Conservation (phyloP, 2,113 vertebrate species). For the Calypte anna region DNA sequence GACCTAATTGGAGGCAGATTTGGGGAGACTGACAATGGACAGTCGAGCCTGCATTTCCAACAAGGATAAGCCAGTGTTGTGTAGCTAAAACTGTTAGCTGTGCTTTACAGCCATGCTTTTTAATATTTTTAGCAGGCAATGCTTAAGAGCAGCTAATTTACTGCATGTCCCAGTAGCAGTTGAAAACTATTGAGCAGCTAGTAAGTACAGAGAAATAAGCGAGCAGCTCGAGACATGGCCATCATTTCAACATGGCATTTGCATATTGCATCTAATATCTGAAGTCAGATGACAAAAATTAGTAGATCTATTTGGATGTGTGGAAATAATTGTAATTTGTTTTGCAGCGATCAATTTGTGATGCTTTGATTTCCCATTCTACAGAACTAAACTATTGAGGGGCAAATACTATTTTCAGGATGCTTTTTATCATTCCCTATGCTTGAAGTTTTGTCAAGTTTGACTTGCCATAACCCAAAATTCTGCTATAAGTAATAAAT, state of each 20-base stretch:
- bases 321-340: conserved; percentile 75
- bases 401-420: conserved; percentile 57
- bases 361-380: conserved; percentile 69
- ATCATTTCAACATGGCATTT: conserved; percentile 57
- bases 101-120: conserved; percentile 41
- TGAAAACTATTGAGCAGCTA: not conserved
- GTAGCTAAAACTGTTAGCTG: conserved; percentile 54
- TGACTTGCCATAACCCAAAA: conserved; percentile 22
- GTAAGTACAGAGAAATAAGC: conserved; percentile 26
- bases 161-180: not conserved
- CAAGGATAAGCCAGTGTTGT: not conserved
- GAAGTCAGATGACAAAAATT: conserved; percentile 67
- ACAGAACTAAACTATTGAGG: conserved; percentile 60
- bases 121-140: conserved; percentile 57
- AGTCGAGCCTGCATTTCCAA: conserved; percentile 46
- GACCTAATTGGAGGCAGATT: conserved; percentile 67
- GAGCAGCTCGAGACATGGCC: conserved; percentile 11
- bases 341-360: conserved; percentile 72
- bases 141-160: conserved; percentile 69
- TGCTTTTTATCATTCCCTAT: conserved; percentile 27
- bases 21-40: conserved; percentile 40
- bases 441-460: conserved; percentile 60
- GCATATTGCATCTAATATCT: conserved; percentile 65
- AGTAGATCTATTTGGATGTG: conserved; percentile 71
- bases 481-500: conserved; percentile 35